Conservation (phyloP, 1,140 invertebrate species). For the Drosophila insularis region DNA sequence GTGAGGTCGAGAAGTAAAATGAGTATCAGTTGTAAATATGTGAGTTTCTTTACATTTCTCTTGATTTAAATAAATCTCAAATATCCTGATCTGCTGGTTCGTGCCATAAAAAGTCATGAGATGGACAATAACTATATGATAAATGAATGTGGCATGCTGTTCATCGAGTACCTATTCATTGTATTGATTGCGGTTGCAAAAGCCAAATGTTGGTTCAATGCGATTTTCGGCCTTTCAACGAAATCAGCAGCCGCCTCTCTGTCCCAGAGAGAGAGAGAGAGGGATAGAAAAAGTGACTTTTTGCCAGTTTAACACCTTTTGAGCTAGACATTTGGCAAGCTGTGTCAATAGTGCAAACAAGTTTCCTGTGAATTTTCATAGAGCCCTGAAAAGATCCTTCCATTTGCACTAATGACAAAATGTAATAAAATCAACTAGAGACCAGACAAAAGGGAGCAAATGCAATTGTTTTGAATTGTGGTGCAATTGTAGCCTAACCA, state of each 20-base stretch:
- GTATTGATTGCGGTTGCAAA: conserved; percentile 29
- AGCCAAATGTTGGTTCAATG: conserved; percentile 13
- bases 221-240: conserved; percentile 77
- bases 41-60: not conserved
- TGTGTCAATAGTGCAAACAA: conserved; percentile 71
- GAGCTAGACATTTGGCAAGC: conserved; percentile 60
- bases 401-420: conserved; percentile 79
- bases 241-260: conserved; percentile 24
- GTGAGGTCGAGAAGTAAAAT: not conserved
- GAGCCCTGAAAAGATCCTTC: conserved; percentile 31
- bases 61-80: not conserved
- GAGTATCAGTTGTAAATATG: not conserved
- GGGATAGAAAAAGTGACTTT: conserved; percentile 77
- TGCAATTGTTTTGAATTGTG: conserved; percentile 51
- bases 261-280: conserved; percentile 10
- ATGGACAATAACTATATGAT: conserved; percentile 50
- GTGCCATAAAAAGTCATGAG: conserved; percentile 47
- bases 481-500: conserved; percentile 68
- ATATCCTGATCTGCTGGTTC: not conserved
- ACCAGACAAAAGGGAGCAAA: conserved; percentile 34
- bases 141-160: conserved; percentile 51
- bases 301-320: conserved; percentile 82
- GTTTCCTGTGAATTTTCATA: conserved; percentile 61
- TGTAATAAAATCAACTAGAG: conserved; percentile 57
- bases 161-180: conserved; percentile 46